phyloP scores from a whole-genome alignment of 2,113 vertebrate genomes.

The Colius striatus region DNA sequence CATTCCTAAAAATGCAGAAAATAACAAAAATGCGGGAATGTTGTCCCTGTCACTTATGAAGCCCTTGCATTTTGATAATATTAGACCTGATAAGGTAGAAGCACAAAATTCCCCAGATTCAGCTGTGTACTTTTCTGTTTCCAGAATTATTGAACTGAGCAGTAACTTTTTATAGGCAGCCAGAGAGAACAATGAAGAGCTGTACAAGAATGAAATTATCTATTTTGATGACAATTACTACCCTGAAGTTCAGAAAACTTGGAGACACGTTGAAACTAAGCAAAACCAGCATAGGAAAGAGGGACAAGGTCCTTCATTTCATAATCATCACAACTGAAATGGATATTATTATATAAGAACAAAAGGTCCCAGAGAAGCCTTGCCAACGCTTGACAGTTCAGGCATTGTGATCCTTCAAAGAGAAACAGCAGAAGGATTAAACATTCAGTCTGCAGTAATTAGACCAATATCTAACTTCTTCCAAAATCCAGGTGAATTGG shows the following conservation, averaged over 20 bases:
- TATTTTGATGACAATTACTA: conserved; percentile 48
- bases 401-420: not conserved
- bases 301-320: conserved; percentile 17
- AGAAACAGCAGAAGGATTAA: not conserved
- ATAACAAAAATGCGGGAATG: conserved; percentile 39
- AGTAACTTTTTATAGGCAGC: conserved; percentile 13
- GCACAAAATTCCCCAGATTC: not conserved
- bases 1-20: conserved; percentile 43
- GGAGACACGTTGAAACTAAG: conserved; percentile 8
- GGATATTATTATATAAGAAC: conserved; percentile 37
- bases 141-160: conserved; percentile 41
- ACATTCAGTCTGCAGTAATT: not conserved
- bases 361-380: not conserved
- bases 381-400: not conserved
- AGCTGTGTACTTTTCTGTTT: not conserved
- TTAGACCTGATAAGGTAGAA: not conserved
- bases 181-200: conserved; percentile 39
- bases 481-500: no score
- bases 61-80: conserved; percentile 14
- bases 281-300: conserved; percentile 29
- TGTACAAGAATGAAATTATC: conserved; percentile 48
- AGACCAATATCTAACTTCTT: not conserved
- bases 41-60: conserved; percentile 30
- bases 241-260: conserved; percentile 58
- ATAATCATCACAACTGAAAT: not conserved